A percentile compares a stretch with the other conserved stretches of the same genome.
Evolutionary conservation across 1,140 invertebrate species (phyloP).

Genomic region (Hypothenemus hampei): DNA sequence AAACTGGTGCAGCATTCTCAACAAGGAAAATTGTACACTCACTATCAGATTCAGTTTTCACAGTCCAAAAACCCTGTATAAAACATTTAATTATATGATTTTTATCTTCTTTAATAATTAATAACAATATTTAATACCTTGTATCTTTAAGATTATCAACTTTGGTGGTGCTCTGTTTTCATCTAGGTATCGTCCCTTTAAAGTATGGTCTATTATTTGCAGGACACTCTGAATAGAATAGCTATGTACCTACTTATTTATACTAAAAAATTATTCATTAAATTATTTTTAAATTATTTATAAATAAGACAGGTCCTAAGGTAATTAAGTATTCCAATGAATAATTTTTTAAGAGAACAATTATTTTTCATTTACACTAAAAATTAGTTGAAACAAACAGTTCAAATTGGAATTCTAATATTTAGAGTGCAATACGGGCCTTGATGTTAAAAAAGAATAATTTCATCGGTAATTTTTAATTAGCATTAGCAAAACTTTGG

Average conservation of each 20-base stretch:
- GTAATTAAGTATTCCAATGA: conserved; percentile 15
- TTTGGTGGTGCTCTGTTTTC: no score
- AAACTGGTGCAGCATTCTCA: no score
- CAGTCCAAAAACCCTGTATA: neutral
- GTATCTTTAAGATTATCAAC: no score
- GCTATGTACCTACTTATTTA: neutral
- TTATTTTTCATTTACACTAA: conserved; percentile 5
- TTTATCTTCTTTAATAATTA: no score
- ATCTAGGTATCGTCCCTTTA: no score
- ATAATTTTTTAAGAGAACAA: conserved; percentile 14
- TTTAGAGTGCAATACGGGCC: conserved; percentile 26
- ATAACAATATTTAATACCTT: no score
- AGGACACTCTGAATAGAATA: neutral
- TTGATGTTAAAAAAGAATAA: neutral
- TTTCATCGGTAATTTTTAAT: neutral
- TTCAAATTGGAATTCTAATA: conserved; percentile 7
- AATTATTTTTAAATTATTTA: neutral
- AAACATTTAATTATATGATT: neutral
- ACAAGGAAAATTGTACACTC: conserved; percentile 21
- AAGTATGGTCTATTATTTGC: no score
- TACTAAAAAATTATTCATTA: conserved; percentile 13
- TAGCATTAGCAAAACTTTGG: neutral
- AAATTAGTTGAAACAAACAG: conserved; percentile 20
- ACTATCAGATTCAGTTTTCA: conserved; percentile 23
- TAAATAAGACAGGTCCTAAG: neutral